These are phyloP conservation scores for Diloba caeruleocephala DNA, from an alignment of 2,888 invertebrate species.

Conservation along the genomic window DNA sequence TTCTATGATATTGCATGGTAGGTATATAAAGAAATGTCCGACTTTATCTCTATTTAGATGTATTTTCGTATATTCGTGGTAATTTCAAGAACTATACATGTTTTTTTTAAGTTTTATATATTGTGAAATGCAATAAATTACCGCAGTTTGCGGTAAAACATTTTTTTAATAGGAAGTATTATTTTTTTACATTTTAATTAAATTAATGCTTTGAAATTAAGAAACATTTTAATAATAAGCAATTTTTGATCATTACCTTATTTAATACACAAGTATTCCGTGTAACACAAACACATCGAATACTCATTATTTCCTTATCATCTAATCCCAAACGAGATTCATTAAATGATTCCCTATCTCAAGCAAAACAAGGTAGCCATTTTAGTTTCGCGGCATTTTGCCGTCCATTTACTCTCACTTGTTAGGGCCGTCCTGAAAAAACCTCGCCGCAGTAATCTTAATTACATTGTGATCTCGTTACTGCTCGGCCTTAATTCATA, in stretches of 20 bases:
- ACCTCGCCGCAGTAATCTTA: conserved; percentile 86
- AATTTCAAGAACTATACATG: not conserved
- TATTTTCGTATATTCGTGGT: too few relatives aligned
- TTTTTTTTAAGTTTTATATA: not conserved
- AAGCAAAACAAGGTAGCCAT: conserved; percentile 65
- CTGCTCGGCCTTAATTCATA: conserved; percentile 86
- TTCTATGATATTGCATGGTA: not conserved
- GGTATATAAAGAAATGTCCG: not conserved
- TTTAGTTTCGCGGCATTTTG: conserved; percentile 72
- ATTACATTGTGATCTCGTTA: conserved; percentile 88
- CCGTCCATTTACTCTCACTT: conserved; percentile 80
- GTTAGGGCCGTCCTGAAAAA: conserved; percentile 77
- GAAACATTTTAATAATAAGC: too few relatives aligned
- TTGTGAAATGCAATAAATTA: not conserved
- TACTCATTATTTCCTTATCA: conserved; percentile 32
- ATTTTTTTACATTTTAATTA: too few relatives aligned
- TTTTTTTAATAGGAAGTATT: not conserved
- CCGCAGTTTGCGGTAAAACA: not conserved
- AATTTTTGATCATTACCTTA: too few relatives aligned
- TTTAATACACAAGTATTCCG: not conserved
- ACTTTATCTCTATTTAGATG: not conserved
- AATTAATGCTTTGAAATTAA: too few relatives aligned
- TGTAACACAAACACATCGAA: conserved; percentile 10
- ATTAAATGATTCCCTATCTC: conserved; percentile 47
- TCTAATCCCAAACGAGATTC: conserved; percentile 39